Conservation (phyloP, 2,888 invertebrate genomes). For the Drosophila affinis region DNA sequence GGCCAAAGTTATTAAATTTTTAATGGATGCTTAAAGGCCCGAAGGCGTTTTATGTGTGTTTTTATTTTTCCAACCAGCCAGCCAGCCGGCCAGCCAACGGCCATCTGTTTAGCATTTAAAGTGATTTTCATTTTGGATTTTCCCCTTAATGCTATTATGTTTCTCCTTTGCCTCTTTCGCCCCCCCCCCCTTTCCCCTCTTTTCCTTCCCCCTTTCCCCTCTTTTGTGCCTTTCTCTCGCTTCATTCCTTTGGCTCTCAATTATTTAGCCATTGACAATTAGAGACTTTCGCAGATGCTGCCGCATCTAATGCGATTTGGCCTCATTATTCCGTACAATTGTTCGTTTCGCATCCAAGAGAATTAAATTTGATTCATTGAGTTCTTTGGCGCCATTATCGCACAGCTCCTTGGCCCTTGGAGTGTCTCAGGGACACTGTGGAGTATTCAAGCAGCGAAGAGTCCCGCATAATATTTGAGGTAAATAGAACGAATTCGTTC, state of each 20-base stretch:
- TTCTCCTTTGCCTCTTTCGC: neutral
- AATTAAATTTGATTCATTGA: slow-evolving; percentile 46
- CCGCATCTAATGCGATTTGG: slow-evolving; percentile 47
- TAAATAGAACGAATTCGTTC: too few species aligned
- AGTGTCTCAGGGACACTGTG: too few species aligned
- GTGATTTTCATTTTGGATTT: slow-evolving; percentile 53
- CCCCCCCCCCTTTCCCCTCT: neutral
- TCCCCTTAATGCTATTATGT: slow-evolving; percentile 61
- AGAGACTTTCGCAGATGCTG: slow-evolving; percentile 48
- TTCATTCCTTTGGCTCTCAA: slow-evolving; percentile 49
- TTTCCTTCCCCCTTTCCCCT: slow-evolving; percentile 2
- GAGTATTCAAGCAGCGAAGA: too few species aligned
- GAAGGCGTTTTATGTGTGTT: slow-evolving; percentile 36
- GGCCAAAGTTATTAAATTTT: slow-evolving; percentile 49
- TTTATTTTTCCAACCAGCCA: slow-evolving; percentile 18
- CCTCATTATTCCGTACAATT: slow-evolving; percentile 37
- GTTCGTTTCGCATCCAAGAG: slow-evolving; percentile 34
- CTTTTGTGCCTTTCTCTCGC: slow-evolving; percentile 5
- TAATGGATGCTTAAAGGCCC: slow-evolving; percentile 36
- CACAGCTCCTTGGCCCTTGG: slow-evolving; percentile 8
- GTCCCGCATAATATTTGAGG: too few species aligned
- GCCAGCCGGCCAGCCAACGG: neutral
- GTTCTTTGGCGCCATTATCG: slow-evolving; percentile 22
- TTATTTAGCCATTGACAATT: slow-evolving; percentile 69
- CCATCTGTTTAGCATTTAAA: slow-evolving; percentile 64